Evolutionary conservation across 53 echinoderm and acorn worm genomes (phyloP).

Genomic region (Echinometra lucunter): DNA sequence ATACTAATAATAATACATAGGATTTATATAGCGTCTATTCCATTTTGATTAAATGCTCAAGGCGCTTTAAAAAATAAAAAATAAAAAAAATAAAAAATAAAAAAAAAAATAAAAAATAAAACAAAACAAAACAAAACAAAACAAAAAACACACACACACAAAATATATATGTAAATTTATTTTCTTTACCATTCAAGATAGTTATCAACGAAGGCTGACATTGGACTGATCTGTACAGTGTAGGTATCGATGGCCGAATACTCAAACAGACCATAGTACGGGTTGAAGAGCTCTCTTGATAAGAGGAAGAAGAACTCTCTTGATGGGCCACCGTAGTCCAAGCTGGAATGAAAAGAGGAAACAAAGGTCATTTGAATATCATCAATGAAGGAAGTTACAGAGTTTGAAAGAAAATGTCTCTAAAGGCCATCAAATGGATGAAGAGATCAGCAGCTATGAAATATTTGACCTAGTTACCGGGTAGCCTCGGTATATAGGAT

Average conservation of each 20-base stretch:
- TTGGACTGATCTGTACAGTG: constrained; percentile 99
- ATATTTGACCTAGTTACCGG: too few relatives aligned
- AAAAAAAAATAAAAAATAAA: too few relatives aligned
- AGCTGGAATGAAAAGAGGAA: constrained; percentile 64
- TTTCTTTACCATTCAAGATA: constrained; percentile 93
- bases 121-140: too few relatives aligned
- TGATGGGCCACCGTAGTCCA: constrained; percentile 98
- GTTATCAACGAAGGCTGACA: constrained; percentile 99
- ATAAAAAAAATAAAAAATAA: too few relatives aligned
- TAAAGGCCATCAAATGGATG: neutral
- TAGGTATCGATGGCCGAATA: constrained; percentile 99
- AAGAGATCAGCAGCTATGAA: too few relatives aligned
- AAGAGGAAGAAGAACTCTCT: constrained; percentile 98
- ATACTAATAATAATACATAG: too few relatives aligned
- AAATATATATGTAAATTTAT: neutral
- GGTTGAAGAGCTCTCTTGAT: constrained; percentile 96
- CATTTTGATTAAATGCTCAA: too few relatives aligned
- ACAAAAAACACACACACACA: too few relatives aligned
- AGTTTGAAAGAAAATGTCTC: neutral
- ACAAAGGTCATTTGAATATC: neutral
- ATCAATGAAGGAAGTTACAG: neutral
- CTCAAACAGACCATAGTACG: constrained; percentile 98
- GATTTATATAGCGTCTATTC: too few relatives aligned
- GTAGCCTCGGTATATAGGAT: too few relatives aligned
- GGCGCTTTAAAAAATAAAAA: too few relatives aligned